Conservation (phyloP, 2,113 vertebrate genomes). For the Chelonoidis abingdonii region DNA sequence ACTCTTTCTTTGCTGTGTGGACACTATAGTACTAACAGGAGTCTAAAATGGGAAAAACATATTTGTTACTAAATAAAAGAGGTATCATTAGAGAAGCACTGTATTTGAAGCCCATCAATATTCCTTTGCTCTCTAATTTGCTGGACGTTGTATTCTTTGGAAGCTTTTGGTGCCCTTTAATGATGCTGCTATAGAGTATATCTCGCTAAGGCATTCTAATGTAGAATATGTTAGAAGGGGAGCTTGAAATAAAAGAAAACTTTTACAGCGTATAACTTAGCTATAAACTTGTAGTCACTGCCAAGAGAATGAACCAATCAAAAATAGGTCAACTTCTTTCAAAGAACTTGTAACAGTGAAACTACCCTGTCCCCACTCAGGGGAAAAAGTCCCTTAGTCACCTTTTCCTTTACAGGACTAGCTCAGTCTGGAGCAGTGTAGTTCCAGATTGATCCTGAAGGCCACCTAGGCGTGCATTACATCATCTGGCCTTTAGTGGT, state of each 20-base stretch:
- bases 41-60: neutral
- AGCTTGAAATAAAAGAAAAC: neutral
- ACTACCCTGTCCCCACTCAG: neutral
- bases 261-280: neutral
- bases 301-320: neutral
- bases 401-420: neutral
- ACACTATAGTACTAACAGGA: accelerated
- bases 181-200: neutral
- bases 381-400: accelerated
- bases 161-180: neutral
- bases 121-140: neutral
- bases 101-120: neutral
- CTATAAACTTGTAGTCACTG: neutral
- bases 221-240: neutral
- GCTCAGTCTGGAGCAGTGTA: neutral
- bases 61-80: neutral
- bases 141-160: neutral
- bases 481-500: neutral
- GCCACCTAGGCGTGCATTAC: neutral
- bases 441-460: constrained; percentile 15
- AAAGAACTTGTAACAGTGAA: neutral
- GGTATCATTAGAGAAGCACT: neutral
- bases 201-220: neutral
- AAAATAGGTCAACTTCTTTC: neutral
- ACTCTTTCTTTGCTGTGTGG: neutral